Evolutionary conservation across 2,888 invertebrate species (phyloP), one percentile per base, ranked within the genome.

Genomic region (Augochlorella aurata): DNA sequence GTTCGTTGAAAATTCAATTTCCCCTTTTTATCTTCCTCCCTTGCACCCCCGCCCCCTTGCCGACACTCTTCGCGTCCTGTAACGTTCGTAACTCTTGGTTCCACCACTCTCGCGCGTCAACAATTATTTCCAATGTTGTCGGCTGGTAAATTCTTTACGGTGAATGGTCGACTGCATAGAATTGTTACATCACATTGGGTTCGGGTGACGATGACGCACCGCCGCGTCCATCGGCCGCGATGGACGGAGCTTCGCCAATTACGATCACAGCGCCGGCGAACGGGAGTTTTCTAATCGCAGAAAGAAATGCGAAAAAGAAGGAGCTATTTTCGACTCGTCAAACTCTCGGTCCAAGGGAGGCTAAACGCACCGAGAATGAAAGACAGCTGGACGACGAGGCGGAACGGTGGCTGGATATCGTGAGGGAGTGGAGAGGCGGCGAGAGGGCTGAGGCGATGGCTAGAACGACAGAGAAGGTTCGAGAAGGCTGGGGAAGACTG

Each of bases 1-100:
- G 81, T 77, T 79, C 85, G 81, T 86, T 74, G 87, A 84, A 88
- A 88, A 88, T 88, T 88, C 85, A 84, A 87, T 87, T 86, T 82
- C 74, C 72, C 45, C 75, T 66, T 74, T 52, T 58, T 58, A 45
- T 71, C 18, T 61, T 73, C 52, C 63, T 67, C 76, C 44, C 65
- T 49, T 21, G 52, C 29, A 29, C 4, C 24, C 18, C 29, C 49
- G 18, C n/a, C 50, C 9, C 52, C 69, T 63, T 44, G 16, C 52
- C 61, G 49, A 12, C 54, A 21, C 54, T 58, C 24, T 18, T 16
- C 1, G 16, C 50, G 49, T 24, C 44, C 44, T 29, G 50, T 63
- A 9, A 18, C 9, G 12, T 18, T 69, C 47, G 71, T 58, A 72
- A 70, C 70, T 66, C 65, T 80, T 29, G 47, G 24, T 12, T 14